Base-by-base conservation (phyloP, 2,113 vertebrate genomes). In the Mola mola region DNA sequence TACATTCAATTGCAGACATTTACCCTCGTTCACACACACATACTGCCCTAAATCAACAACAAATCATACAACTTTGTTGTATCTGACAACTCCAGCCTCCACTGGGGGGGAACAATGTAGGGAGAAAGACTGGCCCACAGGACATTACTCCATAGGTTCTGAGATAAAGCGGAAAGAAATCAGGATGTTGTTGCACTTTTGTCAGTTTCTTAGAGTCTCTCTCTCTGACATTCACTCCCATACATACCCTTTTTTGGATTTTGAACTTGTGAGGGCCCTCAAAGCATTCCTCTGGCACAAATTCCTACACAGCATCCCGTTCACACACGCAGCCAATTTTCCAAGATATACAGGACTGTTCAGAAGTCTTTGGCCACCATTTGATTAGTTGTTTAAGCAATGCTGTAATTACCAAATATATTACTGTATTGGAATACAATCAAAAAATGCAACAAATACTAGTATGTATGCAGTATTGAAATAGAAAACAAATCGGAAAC, bases 41-140 rank as follows among this genome's bases (percentile, higher is more conserved):
- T 64, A 36, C 15, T 71, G 64, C 9, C 65, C 75, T 82, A 76
- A 81, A 78, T 81, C 80, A 73, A 72, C 51, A 62, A 66, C n/a
- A n/a, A n/a, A n/a, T n/a, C n/a, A n/a, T n/a, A 60, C 43, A 60
- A 33, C 46, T 64, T 41, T 72, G 56, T 49, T 71, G 36, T 74
- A 65, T 80, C 75, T 71, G 69, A 85, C 82, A 83, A 58, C 47
- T 66, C 44, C 52, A 52, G 64, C 34, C 64, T 78, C 53, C 66
- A 59, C 57, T 67, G 62, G 58, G 28, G 52, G 67, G 25, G 17
- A 72, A 61, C n/a, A n/a, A n/a, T n/a, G 25, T 24, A 40, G 46
- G 63, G 75, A 73, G 66, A 76, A 51, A 47, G 70, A 71, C 72
- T 71, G 72, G 75, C 66, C 79, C 75, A 72, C 68, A 81, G 73